Conservation (phyloP, 2,888 invertebrate genomes). For the Coelopa pilipes region DNA sequence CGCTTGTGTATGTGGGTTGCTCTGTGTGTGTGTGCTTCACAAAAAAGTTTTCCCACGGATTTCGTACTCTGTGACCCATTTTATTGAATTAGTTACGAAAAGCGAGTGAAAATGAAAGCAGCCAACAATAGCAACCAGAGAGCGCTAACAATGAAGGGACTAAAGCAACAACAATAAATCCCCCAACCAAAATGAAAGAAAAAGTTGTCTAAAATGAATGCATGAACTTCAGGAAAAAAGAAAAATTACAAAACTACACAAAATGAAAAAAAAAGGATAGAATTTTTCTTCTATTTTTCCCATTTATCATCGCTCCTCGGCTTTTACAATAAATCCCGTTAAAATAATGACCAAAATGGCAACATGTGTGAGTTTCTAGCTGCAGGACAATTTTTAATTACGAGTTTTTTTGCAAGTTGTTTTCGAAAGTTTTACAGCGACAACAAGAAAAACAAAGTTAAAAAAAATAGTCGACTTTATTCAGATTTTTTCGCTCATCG, state of each 20-base stretch:
- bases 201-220: slow-evolving; percentile 11
- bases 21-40: background rate
- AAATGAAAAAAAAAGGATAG: background rate
- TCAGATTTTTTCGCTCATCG: too few relatives aligned
- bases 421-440: too few relatives aligned
- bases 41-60: background rate
- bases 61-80: slow-evolving; percentile 2
- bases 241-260: background rate
- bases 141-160: background rate
- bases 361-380: slow-evolving; percentile 15
- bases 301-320: background rate
- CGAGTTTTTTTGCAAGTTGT: too few relatives aligned
- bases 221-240: background rate
- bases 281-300: background rate
- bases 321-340: background rate
- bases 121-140: background rate
- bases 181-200: background rate
- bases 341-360: slow-evolving; percentile 29
- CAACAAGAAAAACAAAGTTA: too few relatives aligned
- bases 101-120: too few relatives aligned
- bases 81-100: slow-evolving; percentile 14
- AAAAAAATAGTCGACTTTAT: too few relatives aligned
- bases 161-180: too few relatives aligned
- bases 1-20: background rate
- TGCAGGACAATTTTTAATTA: background rate